Base-by-base conservation (phyloP, 2,888 invertebrate species). In the Erpobdella octoculata region DNA sequence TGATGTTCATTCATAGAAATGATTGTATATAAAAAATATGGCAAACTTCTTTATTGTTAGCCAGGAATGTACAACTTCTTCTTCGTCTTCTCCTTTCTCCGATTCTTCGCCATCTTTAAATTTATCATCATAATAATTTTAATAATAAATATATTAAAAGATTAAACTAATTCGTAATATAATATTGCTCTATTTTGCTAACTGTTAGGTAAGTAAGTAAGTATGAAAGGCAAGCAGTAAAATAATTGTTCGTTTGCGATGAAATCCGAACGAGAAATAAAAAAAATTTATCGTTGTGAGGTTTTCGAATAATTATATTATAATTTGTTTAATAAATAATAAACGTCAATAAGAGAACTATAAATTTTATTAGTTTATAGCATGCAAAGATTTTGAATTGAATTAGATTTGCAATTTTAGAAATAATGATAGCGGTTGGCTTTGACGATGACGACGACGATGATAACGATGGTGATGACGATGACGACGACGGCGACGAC, bases 31-130 rank as follows among this genome's bases (percentile, higher is more conserved):
- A 62, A 31, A 33, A 33, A 62, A 28, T 33, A 31, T 62, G 31
- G 48, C 48, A 28, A 48, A 46, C 69, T n/a, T 69, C 46, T 58
- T 69, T 0, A n/a, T 48, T 6, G 69, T 25, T 58, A 53, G 58
- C 69, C 69, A 69, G 18, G 69, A 69, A n/a, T 68, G 58, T 6
- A 74, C 66, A 12, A 58, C 62, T 18, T 68, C 72, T n/a, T 38
- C 69, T 18, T 69, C 69, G 2, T 48, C 69, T 18, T 46, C 46
- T n/a, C n/a, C n/a, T 31, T 69, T 33, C 28, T 69, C 69, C 2
- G 69, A 53, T 31, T 58, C 69, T n/a, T 33, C 48, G n/a, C 6
- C 69, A 35, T 69, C 53, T 35, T 69, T 59, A 12, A 15, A 12
- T 59, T 59, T 21, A 59, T 59, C 9, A 25, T 31, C 15, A 8